phyloP scores from a whole-genome alignment of 2,888 invertebrate genomes.

The Drosophila paramelanica region DNA sequence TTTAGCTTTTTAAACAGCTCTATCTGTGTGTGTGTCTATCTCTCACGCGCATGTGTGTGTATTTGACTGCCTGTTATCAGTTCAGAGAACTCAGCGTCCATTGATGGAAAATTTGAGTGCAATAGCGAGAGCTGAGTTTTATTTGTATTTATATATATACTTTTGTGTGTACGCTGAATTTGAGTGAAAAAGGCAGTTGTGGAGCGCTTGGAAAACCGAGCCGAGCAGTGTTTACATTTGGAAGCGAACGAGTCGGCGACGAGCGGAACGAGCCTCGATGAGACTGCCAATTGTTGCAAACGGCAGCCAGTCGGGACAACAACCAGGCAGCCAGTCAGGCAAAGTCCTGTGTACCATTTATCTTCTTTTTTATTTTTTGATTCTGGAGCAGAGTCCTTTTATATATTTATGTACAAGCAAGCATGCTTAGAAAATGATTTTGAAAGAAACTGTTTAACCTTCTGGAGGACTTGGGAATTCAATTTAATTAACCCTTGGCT shows the following conservation, averaged over 20 bases:
- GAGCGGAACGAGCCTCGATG: slow-evolving; percentile 24
- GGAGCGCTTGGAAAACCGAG: slow-evolving; percentile 49
- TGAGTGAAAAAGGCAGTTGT: slow-evolving; percentile 44
- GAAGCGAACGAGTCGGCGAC: slow-evolving; percentile 52
- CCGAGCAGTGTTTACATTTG: slow-evolving; percentile 72
- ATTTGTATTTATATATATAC: slow-evolving; percentile 5
- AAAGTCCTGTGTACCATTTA: slow-evolving; percentile 42
- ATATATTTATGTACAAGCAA: slow-evolving; percentile 67
- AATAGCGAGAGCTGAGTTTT: slow-evolving; percentile 38
- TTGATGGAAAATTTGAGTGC: slow-evolving; percentile 74
- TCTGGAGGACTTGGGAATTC: slow-evolving; percentile 47
- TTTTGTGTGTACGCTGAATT: slow-evolving; percentile 38
- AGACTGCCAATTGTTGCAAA: slow-evolving; percentile 82
- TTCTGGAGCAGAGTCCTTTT: slow-evolving; percentile 10
- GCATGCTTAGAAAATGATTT: slow-evolving; percentile 42
- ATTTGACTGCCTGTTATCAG: slow-evolving; percentile 60
- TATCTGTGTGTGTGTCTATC: slow-evolving; percentile 32
- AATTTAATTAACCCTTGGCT: slow-evolving; percentile 72
- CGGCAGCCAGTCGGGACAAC: slow-evolving; percentile 42
- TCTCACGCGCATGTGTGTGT: slow-evolving; percentile 11
- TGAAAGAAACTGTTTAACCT: slow-evolving; percentile 16
- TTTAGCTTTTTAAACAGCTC: slow-evolving; percentile 61
- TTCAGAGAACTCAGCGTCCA: slow-evolving; percentile 67
- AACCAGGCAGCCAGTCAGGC: slow-evolving; percentile 34
- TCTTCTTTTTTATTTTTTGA: slow-evolving; percentile 35